Evolutionary conservation across 2,113 vertebrate species (phyloP).

Genomic region (Tiliqua scincoides): DNA sequence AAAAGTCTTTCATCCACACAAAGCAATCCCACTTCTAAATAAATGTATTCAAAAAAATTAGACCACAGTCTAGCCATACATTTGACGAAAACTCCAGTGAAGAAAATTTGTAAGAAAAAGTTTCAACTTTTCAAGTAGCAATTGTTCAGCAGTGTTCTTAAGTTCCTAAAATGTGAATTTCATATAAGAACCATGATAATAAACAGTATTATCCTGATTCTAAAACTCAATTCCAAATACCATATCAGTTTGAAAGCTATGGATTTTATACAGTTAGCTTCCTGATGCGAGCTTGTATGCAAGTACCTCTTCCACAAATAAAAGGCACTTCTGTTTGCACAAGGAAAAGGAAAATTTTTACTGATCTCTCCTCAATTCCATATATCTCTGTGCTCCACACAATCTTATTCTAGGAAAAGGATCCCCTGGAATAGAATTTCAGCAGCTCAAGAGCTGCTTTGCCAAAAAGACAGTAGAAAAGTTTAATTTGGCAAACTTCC

Average conservation of each 20-base stretch:
- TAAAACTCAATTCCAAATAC: not conserved
- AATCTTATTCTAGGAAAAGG: no score
- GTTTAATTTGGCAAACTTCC: no score
- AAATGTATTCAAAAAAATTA: not conserved
- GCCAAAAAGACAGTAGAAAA: no score
- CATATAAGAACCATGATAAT: constrained; percentile 30
- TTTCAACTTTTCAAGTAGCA: not conserved
- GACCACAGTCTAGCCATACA: not conserved
- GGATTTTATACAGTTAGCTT: not conserved
- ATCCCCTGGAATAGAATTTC: no score
- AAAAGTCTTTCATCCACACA: not conserved
- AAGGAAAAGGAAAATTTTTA: no score
- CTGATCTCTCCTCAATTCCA: no score
- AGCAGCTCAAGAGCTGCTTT: no score
- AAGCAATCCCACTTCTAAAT: not conserved
- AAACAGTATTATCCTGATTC: not conserved
- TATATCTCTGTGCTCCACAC: no score
- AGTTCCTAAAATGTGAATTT: not conserved
- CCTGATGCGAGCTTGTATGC: no score
- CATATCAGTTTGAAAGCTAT: not conserved
- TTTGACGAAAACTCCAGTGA: constrained; percentile 4
- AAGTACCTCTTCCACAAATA: no score
- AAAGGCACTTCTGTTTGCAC: no score
- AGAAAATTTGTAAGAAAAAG: not conserved
- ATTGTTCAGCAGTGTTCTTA: not conserved